Evolutionary conservation across 2,888 invertebrate genomes (phyloP).

Genomic region (Escarpia spicata): DNA sequence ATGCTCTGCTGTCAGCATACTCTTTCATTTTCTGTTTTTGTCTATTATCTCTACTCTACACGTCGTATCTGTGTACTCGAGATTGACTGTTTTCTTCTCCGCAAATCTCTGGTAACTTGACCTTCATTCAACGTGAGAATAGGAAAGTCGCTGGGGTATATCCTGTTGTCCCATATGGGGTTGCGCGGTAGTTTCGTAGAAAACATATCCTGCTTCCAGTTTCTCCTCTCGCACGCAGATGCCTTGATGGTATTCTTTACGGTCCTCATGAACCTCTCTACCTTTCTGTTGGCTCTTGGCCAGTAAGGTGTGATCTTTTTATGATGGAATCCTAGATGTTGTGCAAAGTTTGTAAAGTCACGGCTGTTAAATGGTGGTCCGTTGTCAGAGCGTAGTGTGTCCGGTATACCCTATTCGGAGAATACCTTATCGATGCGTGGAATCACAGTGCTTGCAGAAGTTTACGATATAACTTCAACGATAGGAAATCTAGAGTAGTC

Average conservation of each 20-base stretch:
- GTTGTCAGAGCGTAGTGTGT: constrained; percentile 19
- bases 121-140: background rate
- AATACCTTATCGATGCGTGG: constrained; percentile 37
- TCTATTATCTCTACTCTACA: background rate
- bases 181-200: background rate
- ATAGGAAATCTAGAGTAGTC: constrained; percentile 42
- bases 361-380: constrained; percentile 36
- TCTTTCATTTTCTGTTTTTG: constrained; percentile 8
- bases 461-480: constrained; percentile 38
- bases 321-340: constrained; percentile 41
- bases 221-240: background rate
- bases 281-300: constrained; percentile 26
- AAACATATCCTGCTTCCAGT: background rate
- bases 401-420: background rate
- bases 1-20: background rate
- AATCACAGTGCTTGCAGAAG: constrained; percentile 36
- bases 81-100: background rate
- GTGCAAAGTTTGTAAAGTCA: constrained; percentile 40
- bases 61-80: background rate
- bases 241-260: background rate
- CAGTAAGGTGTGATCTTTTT: constrained; percentile 35
- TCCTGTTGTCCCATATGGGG: background rate
- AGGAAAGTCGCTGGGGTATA: background rate
- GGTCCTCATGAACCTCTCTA: constrained; percentile 23
- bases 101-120: background rate